Base-by-base conservation (phyloP, 2,113 vertebrate genomes). In the Brachyistius frenatus region DNA sequence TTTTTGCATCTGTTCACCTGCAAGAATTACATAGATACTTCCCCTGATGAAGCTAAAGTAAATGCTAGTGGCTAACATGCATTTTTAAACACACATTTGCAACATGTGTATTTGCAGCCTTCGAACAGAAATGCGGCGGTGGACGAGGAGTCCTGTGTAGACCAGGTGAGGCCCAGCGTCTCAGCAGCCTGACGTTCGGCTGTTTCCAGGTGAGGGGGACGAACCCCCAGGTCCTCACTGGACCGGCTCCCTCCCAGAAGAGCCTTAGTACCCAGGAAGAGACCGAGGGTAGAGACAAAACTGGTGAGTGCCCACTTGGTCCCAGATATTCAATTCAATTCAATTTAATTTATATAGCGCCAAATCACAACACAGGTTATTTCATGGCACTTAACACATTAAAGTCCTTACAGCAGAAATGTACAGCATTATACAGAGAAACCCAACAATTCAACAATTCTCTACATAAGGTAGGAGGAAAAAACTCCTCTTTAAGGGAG, bases 141-240 rank as follows among this genome's bases (percentile, higher is more conserved):
- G 86, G 71, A 23, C 90, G 85, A 44, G 72, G 85, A 39, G 83
- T 86, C 56, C 16, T 89, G 41, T 84, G 93, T 54, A 95, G 94
- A 70, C 93, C 95, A 6, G 95, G 91, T 0, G 96, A 98, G 76
- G 97, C 96, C 46, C 97, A 97, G 78, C 95, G 96, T 11, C 94
- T 99, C 54, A 98, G 97, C 93, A 95, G 96, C 88, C 93, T 99
- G 88, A 98, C 97, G 2, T 99, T 99, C 50, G 98, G 97, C 73
- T 98, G 97, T 85, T 97, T 99, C 90, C 95, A 96, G 70, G 96
- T 97, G 74, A 94, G 95, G 93, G 96, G 95, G 77, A 96, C 94
- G 92, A 99, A 91, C 78, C 96, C 97, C 23, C 96, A 97, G 80
- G 94, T 93, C 1, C 94, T 95, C 50, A 92, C 93, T 0, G 96